A percentile compares a stretch with the other conserved stretches of the same genome.
Conservation (phyloP, 2,113 vertebrate species). For the Cricetomys ansorgei region DNA sequence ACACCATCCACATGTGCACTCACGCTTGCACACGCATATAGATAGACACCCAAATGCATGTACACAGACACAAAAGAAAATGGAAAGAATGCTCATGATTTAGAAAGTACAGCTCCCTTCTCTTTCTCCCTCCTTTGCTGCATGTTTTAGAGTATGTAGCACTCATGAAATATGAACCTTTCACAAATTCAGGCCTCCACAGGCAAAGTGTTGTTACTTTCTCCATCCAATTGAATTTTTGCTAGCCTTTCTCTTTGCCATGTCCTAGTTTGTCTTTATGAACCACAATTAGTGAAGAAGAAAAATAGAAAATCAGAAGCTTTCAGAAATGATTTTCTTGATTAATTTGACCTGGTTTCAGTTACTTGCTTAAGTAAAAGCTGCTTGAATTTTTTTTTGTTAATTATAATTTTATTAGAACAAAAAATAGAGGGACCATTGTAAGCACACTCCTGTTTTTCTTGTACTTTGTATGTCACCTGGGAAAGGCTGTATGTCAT, state of each 20-base stretch:
- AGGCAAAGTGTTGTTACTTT: not conserved
- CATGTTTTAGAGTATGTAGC: not conserved
- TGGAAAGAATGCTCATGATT: conserved; percentile 42
- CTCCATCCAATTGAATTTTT: not conserved
- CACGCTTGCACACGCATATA: not conserved
- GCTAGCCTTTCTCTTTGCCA: conserved; percentile 35
- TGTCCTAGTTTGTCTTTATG: conserved; percentile 43
- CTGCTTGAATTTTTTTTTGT: conserved; percentile 67
- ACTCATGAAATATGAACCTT: not conserved
- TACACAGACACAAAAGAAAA: not conserved
- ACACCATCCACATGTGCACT: not conserved
- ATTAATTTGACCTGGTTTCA: conserved; percentile 25
- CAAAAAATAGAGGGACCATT: conserved; percentile 50
- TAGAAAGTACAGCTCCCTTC: conserved; percentile 49
- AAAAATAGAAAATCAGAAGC: conserved; percentile 65
- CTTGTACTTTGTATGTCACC: conserved; percentile 49
- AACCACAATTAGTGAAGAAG: conserved; percentile 45
- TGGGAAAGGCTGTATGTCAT: conserved; percentile 71
- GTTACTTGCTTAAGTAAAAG: conserved; percentile 59
- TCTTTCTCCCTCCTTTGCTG: not conserved
- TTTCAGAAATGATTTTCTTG: conserved; percentile 62
- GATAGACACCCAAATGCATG: not conserved
- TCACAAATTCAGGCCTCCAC: not conserved
- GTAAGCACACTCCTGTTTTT: conserved; percentile 77
- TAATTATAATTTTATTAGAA: conserved; percentile 67